A percentile compares a stretch with the other conserved stretches of the same genome.
Conservation (phyloP, 2,113 vertebrate species). For the Pandion haliaetus region DNA sequence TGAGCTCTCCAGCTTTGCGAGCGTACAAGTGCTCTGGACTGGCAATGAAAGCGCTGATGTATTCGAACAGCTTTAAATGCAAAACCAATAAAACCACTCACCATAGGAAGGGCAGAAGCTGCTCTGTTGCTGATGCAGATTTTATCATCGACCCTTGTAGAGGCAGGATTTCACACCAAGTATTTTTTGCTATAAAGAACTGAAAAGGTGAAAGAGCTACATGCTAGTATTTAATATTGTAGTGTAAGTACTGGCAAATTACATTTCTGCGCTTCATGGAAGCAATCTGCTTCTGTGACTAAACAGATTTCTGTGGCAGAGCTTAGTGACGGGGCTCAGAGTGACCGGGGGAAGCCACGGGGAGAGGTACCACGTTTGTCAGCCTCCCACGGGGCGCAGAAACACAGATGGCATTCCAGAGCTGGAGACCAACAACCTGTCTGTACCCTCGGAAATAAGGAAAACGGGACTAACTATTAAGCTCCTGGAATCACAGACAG, state of each 20-base stretch:
- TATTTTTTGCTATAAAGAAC: conserved; percentile 32
- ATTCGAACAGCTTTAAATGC: background rate
- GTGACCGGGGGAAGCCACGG: background rate
- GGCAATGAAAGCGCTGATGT: background rate
- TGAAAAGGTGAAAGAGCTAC: conserved; percentile 30
- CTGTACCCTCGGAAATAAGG: background rate
- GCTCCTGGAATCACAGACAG: background rate
- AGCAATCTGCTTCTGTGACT: conserved; percentile 47
- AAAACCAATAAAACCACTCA: conserved; percentile 10
- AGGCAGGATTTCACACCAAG: conserved; percentile 36
- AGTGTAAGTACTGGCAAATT: conserved; percentile 35
- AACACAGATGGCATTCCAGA: background rate
- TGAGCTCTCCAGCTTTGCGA: background rate
- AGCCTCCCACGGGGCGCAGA: background rate
- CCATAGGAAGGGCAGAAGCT: background rate
- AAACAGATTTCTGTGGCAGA: conserved; percentile 42
- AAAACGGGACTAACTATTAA: background rate
- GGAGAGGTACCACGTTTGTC: background rate
- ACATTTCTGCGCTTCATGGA: conserved; percentile 10
- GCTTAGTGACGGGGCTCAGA: background rate
- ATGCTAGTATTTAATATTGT: conserved; percentile 33
- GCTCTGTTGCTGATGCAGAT: background rate
- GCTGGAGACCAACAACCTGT: background rate
- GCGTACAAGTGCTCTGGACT: background rate
- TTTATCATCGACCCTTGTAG: background rate